phyloP scores from a whole-genome alignment of 2,797 vertebrate genomes.

The Anniella stebbinsi region DNA sequence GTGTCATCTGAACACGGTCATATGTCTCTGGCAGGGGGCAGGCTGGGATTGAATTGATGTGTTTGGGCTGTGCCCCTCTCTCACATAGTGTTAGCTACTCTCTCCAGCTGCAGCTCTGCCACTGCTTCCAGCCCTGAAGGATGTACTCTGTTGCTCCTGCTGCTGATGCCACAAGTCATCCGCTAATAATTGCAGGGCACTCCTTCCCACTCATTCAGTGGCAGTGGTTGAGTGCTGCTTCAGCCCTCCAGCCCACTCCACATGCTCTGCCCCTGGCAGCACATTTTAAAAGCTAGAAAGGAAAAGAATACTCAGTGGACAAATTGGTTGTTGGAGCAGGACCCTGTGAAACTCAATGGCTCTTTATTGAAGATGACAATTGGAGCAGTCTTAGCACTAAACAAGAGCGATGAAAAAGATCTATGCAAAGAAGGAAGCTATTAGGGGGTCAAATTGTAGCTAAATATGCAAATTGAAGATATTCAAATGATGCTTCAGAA shows the following conservation, averaged over 20 bases:
- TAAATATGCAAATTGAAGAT: background rate
- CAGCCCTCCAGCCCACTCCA: background rate
- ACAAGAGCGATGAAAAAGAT: background rate
- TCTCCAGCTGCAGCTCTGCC: background rate
- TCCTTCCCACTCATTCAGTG: too few relatives aligned
- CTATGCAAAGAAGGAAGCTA: background rate
- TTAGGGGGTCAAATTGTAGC: background rate
- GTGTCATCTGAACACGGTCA: too few relatives aligned
- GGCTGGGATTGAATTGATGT: background rate
- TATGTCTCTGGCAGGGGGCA: background rate
- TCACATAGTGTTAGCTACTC: background rate
- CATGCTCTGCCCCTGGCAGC: background rate
- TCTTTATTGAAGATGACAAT: background rate
- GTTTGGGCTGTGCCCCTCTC: background rate
- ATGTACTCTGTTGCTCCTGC: too few relatives aligned
- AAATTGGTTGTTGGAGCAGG: background rate
- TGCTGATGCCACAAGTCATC: too few relatives aligned
- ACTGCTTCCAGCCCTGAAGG: too few relatives aligned
- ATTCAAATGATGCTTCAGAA: slow-evolving; percentile 3
- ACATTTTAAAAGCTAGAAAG: background rate
- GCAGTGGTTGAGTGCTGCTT: background rate
- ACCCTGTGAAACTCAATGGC: background rate
- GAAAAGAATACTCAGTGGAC: background rate
- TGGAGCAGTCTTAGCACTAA: background rate
- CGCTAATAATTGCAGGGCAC: too few relatives aligned